Evolutionary conservation across 2,113 vertebrate species (phyloP).

Genomic region (Alexandromys fortis): DNA sequence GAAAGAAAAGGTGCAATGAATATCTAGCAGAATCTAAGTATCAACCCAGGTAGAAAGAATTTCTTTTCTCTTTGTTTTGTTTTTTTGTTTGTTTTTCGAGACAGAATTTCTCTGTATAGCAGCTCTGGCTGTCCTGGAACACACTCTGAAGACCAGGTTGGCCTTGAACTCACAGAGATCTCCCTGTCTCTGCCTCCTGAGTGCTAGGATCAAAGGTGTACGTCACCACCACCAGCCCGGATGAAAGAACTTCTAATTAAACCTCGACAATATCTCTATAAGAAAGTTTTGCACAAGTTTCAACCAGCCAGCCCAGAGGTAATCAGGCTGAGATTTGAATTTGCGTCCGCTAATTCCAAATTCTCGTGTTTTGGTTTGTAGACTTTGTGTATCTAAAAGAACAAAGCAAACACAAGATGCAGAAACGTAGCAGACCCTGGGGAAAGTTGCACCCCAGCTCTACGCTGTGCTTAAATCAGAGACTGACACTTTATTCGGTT

Average conservation of each 20-base stretch:
- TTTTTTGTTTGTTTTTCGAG: background rate
- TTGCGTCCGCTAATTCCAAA: background rate
- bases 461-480: background rate
- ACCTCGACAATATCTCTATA: background rate
- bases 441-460: background rate
- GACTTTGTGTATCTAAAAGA: background rate
- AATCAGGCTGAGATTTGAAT: background rate
- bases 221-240: background rate
- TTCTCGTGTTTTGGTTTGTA: background rate
- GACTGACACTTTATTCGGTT: slow-evolving; percentile 39
- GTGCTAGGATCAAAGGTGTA: background rate
- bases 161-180: background rate
- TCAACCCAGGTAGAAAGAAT: background rate
- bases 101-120: background rate
- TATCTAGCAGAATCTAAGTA: slow-evolving; percentile 11
- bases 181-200: background rate
- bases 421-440: background rate
- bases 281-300: background rate
- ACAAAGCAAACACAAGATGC: slow-evolving; percentile 17
- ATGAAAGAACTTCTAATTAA: slow-evolving; percentile 23
- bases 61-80: background rate
- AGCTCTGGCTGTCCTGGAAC: background rate
- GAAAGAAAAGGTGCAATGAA: background rate
- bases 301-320: background rate
- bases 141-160: background rate